Base-by-base conservation (phyloP, 1,140 invertebrate genomes). In the Drosophila micromelanica region DNA sequence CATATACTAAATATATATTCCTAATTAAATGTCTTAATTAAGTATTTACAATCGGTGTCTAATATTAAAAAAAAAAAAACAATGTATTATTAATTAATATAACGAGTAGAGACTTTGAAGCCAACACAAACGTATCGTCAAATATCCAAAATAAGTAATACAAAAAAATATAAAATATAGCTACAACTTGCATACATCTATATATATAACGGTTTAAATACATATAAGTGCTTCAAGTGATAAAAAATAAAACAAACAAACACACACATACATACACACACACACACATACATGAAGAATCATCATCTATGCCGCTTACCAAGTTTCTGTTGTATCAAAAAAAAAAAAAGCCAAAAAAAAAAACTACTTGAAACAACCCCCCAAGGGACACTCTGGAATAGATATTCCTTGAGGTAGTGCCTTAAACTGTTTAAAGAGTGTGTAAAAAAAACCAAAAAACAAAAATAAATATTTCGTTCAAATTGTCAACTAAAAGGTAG, bases 331-430 rank as follows among this genome's bases (percentile, higher is more conserved):
- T 27, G n/a, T 60, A 40, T 15, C 23, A 3, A 45, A 15, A 15
- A 49, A 27, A 27, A 27, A 0, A 27, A 27, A 27, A 27, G 5
- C 5, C 5, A 27, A 27, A 2, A 17, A 17, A 17, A 20, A 40
- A 42, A 61, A 69, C 65, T 69, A 69, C 38, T 61, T 69, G 65
- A 69, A 69, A 69, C 65, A 69, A 69, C 37, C 62, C 69, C 63
- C 63, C 69, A 57, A 72, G 69, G 69, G 69, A 72, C 69, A 89
- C 82, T 89, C 84, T 61, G 76, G 78, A 87, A 89, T 76, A 67
- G 65, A 48, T 56, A 79, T 73, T 87, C 78, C 84, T 87, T 87
- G 82, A 87, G 82, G 81, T 82, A 87, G 82, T 87, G 82, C 82
- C 82, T 87, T 87, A 87, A 87, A 74, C 54, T 63, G 56, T 67